Evolutionary conservation across 2,888 invertebrate genomes (phyloP).

Genomic region (Trichopria drosophilae): DNA sequence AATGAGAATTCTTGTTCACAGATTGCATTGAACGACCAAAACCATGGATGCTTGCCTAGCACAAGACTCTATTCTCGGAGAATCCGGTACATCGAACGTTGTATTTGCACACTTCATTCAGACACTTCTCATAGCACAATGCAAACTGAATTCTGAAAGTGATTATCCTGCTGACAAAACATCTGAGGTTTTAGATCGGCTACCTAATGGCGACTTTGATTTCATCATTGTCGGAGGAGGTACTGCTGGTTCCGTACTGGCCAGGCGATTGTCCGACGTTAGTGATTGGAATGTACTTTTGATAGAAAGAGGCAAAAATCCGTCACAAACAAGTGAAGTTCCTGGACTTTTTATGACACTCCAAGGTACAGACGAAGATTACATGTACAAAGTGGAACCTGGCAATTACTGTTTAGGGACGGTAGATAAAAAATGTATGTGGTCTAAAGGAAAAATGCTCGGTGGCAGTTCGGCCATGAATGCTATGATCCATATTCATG

Average conservation of each 20-base stretch:
- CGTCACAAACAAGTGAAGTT: conserved; percentile 58
- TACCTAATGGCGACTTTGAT: conserved; percentile 43
- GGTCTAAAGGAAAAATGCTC: conserved; percentile 66
- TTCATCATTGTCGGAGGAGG: conserved; percentile 59
- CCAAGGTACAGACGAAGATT: conserved; percentile 56
- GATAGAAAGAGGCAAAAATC: conserved; percentile 63
- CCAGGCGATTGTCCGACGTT: conserved; percentile 60
- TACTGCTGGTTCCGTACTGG: conserved; percentile 63
- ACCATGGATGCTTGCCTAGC: conserved; percentile 48
- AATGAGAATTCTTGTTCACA: conserved; percentile 9
- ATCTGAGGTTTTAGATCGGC: conserved; percentile 51
- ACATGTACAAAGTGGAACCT: conserved; percentile 61
- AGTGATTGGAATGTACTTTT: conserved; percentile 59
- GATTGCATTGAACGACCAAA: too few species aligned
- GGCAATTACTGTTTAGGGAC: conserved; percentile 53
- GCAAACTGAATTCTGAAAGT: conserved; percentile 62
- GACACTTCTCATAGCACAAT: conserved; percentile 65
- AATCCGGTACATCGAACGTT: conserved; percentile 52
- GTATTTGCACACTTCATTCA: conserved; percentile 65
- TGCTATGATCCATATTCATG: conserved; percentile 68
- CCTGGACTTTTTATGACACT: conserved; percentile 53
- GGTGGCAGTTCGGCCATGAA: conserved; percentile 71
- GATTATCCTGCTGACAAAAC: conserved; percentile 64
- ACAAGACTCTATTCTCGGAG: conserved; percentile 37
- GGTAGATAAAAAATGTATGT: conserved; percentile 57